Evolutionary conservation across 1,140 invertebrate genomes (phyloP).

Genomic region (Brevipalpus yothersi): DNA sequence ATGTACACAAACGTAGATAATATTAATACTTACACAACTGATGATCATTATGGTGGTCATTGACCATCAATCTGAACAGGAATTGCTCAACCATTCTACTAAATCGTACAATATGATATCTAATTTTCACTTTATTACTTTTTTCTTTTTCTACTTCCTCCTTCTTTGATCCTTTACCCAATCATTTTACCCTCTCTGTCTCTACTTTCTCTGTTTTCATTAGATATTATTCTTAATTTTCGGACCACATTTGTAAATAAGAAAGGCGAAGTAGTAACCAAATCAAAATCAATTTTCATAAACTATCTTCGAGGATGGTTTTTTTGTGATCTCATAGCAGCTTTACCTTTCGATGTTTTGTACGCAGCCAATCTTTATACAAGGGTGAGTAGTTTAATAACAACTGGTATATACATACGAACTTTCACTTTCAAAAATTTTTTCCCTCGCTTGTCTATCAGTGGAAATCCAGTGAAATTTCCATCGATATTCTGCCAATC

Average conservation of each 20-base stretch:
- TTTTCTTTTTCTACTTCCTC: no score
- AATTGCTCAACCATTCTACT: no score
- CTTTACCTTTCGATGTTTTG: constrained; percentile 85
- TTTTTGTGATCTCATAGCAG: constrained; percentile 74
- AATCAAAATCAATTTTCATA: constrained; percentile 56
- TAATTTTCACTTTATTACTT: no score
- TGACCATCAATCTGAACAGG: no score
- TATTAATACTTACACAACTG: no score
- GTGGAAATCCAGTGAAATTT: no score
- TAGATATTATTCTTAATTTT: constrained; percentile 95
- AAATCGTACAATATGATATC: no score
- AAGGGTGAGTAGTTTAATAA: constrained; percentile 51
- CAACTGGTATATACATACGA: background rate
- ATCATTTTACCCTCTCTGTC: background rate
- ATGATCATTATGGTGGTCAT: no score
- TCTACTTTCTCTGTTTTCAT: constrained; percentile 16
- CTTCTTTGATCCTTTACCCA: background rate
- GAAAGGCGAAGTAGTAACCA: constrained; percentile 92
- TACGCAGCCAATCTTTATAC: constrained; percentile 60
- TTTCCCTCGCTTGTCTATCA: no score
- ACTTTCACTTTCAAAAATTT: background rate
- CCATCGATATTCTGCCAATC: no score
- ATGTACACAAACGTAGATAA: no score
- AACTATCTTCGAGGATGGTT: constrained; percentile 85
- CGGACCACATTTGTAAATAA: constrained; percentile 93